These are phyloP conservation scores for Pollenia labialis DNA, from an alignment of 2,888 invertebrate genomes.

Conservation along the genomic window DNA sequence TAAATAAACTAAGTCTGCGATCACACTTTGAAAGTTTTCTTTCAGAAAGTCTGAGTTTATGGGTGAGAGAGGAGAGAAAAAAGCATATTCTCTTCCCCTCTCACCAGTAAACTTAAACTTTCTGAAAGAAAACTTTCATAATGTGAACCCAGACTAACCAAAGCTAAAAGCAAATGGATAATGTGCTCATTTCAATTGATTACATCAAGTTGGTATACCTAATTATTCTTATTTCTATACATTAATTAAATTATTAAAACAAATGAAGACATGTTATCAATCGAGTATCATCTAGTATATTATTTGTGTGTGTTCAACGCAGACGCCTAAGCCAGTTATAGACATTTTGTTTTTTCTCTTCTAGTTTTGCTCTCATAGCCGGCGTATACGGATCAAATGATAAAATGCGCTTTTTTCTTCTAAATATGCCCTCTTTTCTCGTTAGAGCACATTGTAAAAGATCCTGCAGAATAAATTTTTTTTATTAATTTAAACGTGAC, in stretches of 20 bases:
- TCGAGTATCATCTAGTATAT: conserved; percentile 14
- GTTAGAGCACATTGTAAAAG: conserved; percentile 87
- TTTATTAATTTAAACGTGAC: not conserved
- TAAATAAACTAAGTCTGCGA: too few species aligned
- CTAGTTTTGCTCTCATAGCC: conserved; percentile 86
- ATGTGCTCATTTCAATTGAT: conserved; percentile 63
- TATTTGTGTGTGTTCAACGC: conserved; percentile 59
- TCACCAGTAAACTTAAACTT: too few species aligned
- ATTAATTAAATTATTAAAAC: not conserved
- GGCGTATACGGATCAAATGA: conserved; percentile 89
- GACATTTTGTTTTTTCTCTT: conserved; percentile 85
- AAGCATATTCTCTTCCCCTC: too few species aligned
- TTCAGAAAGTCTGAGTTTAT: too few species aligned
- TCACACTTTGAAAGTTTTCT: too few species aligned
- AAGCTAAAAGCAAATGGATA: conserved; percentile 59
- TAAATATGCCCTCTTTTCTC: conserved; percentile 89
- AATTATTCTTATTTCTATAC: not conserved
- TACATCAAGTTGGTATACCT: conserved; percentile 22
- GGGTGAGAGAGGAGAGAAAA: too few species aligned
- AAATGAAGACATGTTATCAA: not conserved
- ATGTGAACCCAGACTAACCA: too few species aligned
- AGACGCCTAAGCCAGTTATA: conserved; percentile 83
- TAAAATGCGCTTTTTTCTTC: conserved; percentile 87
- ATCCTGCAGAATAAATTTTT: conserved; percentile 79
- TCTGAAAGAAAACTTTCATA: too few species aligned